Percentiles rank a stretch among this genome's conserved stretches.
phyloP scores from a whole-genome alignment of 2,888 invertebrate species.

The Leptinotarsa tumamoca region DNA sequence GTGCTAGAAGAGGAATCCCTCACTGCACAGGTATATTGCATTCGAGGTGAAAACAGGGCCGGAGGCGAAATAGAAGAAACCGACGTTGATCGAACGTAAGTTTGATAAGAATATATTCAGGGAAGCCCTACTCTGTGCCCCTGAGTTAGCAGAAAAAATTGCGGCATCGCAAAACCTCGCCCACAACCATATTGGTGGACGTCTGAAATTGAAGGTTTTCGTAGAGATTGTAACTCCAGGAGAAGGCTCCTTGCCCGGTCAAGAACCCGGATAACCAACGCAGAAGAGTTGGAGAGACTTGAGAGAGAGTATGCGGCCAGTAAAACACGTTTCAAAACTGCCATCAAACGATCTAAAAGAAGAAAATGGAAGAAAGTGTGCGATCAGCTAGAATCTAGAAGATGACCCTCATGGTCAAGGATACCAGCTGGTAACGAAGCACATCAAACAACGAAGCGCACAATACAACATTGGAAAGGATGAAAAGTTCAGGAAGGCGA shows the following conservation, averaged over 20 bases:
- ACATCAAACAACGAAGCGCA: not conserved
- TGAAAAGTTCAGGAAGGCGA: not conserved
- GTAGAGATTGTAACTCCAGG: not conserved
- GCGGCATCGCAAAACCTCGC: not conserved
- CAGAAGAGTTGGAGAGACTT: not conserved
- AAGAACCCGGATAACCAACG: not conserved
- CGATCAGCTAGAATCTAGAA: slow-evolving; percentile 2
- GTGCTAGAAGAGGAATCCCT: slow-evolving; percentile 1
- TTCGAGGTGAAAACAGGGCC: not conserved
- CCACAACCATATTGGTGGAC: slow-evolving; percentile 14
- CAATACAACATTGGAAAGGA: not conserved
- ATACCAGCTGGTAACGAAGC: not conserved
- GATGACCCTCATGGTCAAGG: slow-evolving; percentile 1
- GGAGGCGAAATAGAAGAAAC: not conserved
- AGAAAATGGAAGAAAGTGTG: slow-evolving; percentile 6
- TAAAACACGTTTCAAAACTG: not conserved
- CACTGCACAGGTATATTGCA: not conserved
- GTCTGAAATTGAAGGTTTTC: not conserved
- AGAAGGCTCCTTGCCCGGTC: not conserved
- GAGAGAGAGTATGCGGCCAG: not conserved
- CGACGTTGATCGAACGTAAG: not conserved
- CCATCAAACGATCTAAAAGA: not conserved
- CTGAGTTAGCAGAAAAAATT: not conserved
- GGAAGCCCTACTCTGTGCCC: not conserved
- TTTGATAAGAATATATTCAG: not conserved